Evolutionary conservation across 2,113 vertebrate genomes (phyloP), one percentile per base, ranked within the genome.

Genomic region (Hippocampus abdominalis): DNA sequence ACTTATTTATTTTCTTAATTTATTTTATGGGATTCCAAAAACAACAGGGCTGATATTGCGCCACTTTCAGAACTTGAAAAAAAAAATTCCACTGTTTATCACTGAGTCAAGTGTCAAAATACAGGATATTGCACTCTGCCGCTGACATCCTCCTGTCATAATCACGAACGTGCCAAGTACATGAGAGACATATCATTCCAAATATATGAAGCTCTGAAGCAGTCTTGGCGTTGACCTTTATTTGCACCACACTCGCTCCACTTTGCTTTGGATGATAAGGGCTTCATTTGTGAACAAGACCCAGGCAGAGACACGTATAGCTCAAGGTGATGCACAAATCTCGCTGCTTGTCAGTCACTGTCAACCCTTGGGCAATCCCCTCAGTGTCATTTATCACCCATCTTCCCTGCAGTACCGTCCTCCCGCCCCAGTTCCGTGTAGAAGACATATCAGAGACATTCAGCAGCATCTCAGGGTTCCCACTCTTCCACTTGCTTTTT

Each of bases 311-410:
- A 46, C 4, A 63, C 27, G 39, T 21, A 20, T 4, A 36, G 60
- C 32, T 62, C 40, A 64, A 44, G 44, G 54, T 66, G 73, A 63
- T 68, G 39, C 66, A 73, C 66, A 76, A 69, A 70, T 27, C n/a
- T 65, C 67, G 53, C 81, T 49, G 18, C 13, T 75, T 83, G 81
- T 82, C 87, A 87, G 71, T 81, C 80, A 81, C 69, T 27, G 70
- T 73, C 87, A 69, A 63, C 76, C 85, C 77, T 23, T 60, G 81
- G 78, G 83, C 72, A 25, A 75, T 68, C 66, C 49, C 71, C 23
- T 44, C 68, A 68, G 66, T 75, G 53, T 76, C 83, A 77, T 86
- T 89, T 83, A 90, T 87, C 82, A 82, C 78, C 79, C 78, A 81
- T 84, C 80, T 82, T 87, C 84, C 84, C 83, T 39, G 68, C 72